Evolutionary conservation across 2,113 vertebrate genomes (phyloP).

Genomic region (Egretta garzetta): DNA sequence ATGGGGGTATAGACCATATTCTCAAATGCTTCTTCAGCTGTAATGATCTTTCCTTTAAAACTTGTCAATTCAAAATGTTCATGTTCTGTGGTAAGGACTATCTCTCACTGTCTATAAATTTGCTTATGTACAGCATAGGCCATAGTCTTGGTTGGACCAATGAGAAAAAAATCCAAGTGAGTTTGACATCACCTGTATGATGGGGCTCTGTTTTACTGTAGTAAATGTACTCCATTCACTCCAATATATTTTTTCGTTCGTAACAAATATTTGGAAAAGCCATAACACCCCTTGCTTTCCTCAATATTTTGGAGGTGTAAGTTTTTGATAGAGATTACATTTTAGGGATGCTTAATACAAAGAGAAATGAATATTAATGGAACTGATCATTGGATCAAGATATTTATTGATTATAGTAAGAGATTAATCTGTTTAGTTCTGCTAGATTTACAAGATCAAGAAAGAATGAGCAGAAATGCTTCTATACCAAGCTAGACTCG

Average conservation of each 20-base stretch:
- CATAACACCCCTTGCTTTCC: neutral
- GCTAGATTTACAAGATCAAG: neutral
- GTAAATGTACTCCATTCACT: neutral
- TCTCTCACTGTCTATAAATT: neutral
- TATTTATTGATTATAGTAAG: neutral
- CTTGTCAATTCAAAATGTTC: neutral
- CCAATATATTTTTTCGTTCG: neutral
- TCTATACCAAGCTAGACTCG: neutral
- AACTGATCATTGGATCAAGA: neutral
- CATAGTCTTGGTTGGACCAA: neutral
- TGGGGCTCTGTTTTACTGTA: neutral
- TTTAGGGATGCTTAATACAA: neutral
- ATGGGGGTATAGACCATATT: neutral
- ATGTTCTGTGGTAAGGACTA: neutral
- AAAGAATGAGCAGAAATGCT: neutral
- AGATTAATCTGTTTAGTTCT: neutral
- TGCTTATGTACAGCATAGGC: neutral
- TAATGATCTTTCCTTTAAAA: neutral
- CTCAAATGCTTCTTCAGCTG: neutral
- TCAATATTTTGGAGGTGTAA: neutral
- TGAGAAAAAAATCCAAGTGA: neutral
- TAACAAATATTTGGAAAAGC: neutral
- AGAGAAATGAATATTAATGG: neutral
- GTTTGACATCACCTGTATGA: neutral
- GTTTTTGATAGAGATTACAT: neutral